Evolutionary conservation across 2,797 vertebrate species (phyloP), one percentile per base, ranked within the genome.

Genomic region (Hemitrygon akajei): DNA sequence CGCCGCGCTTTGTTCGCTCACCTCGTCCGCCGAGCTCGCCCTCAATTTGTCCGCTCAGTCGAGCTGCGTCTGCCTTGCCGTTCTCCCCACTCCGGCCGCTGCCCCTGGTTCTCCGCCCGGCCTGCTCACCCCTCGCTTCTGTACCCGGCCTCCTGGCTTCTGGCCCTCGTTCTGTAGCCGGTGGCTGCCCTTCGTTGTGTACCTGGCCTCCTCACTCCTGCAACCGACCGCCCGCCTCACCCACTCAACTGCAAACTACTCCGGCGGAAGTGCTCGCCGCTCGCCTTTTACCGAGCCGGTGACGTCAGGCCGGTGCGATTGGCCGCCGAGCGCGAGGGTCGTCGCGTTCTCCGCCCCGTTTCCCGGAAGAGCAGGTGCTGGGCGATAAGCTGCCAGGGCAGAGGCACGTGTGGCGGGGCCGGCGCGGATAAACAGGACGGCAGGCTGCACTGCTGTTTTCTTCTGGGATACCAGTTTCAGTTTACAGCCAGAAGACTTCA

Each of bases 331-430:
- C 40, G 22, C 84, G 25, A 87, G 84, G 56, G 34, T 12, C 79
- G 34, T 14, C 80, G 34, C 80, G n/a, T 75, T 37, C n/a, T 18
- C 47, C 47, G 47, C 63, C 1, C 14, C 1, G 40, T 16, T 93
- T 93, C 91, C 91, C 37, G 91, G 91, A 76, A 93, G 91, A 76
- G 37, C 86, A 89, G 86, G 25, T 89, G 86, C 20, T 30, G 37
- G 3, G 37, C 47, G 47, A 47, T 47, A 2, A 47, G 47, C 47
- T 47, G 47, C 80, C 80, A 37, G 34, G 4, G 77, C 0, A 27
- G 18, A 37, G n/a, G 34, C 77, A 18, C 34, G 77, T 79, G 77
- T 37, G 3, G 2, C 10, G 11, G n/a, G 2, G 27, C 14, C 3
- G 34, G 77, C 34, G 40, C 79, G 7, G 20, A 20, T 14, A 37